A percentile compares a stretch with the other conserved stretches of the same genome.
phyloP scores from a whole-genome alignment of 2,113 vertebrate genomes.

The Rhynchomys soricoides region DNA sequence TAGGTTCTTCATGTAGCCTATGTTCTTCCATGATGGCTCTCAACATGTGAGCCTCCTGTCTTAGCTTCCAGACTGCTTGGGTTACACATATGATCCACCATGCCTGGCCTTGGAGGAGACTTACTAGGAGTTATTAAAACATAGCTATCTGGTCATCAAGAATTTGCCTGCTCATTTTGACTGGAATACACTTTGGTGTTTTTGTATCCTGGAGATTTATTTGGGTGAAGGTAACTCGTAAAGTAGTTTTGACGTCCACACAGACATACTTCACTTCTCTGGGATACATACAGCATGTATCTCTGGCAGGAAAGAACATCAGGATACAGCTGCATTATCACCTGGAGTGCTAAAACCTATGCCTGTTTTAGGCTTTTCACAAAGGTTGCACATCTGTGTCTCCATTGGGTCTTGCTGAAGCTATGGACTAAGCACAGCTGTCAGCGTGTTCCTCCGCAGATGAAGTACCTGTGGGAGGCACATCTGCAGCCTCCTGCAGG shows the following conservation, averaged over 20 bases:
- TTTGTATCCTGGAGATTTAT: not conserved
- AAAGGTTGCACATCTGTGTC: no score
- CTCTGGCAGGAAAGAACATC: not conserved
- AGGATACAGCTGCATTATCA: not conserved
- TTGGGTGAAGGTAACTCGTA: not conserved
- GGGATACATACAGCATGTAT: not conserved
- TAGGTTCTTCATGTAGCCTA: not conserved
- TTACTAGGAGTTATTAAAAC: not conserved
- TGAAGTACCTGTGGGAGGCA: fast-evolving
- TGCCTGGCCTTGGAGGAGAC: not conserved
- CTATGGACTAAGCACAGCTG: not conserved
- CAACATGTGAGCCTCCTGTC: not conserved
- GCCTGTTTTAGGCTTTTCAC: not conserved
- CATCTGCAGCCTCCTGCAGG: not conserved
- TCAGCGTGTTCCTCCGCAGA: not conserved
- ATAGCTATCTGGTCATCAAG: not conserved
- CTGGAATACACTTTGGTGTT: not conserved
- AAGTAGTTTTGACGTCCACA: not conserved
- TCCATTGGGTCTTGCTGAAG: not conserved
- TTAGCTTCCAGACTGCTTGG: not conserved
- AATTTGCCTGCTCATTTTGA: not conserved
- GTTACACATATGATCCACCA: not conserved
- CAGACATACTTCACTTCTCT: not conserved
- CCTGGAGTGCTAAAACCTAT: fast-evolving
- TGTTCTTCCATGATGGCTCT: no score